These are phyloP conservation scores for Taphrorychus bicolor DNA, from an alignment of 2,888 invertebrate species.

Conservation along the genomic window DNA sequence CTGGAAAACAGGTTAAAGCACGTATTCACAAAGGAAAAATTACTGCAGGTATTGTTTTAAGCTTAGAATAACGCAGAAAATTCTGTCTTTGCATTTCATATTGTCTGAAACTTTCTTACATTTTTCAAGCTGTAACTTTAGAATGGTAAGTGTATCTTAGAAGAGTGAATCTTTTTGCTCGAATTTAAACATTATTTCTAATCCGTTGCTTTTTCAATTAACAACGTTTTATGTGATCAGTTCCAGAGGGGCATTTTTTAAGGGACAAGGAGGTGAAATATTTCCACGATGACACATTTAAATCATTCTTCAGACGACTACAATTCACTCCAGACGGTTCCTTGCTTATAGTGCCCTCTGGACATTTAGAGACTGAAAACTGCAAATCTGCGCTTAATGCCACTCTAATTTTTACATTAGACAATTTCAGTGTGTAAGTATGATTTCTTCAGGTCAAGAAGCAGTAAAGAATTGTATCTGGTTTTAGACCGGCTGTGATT, in stretches of 20 bases:
- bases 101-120: too few relatives aligned
- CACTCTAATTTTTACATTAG: constrained; percentile 55
- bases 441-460: not conserved
- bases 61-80: too few relatives aligned
- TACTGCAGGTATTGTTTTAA: constrained; percentile 22
- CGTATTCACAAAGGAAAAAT: constrained; percentile 68
- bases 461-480: not conserved
- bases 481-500: constrained; percentile 75
- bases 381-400: constrained; percentile 63
- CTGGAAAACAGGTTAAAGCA: constrained; percentile 71
- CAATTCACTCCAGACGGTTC: constrained; percentile 92
- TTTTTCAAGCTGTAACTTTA: too few relatives aligned
- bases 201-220: too few relatives aligned
- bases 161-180: too few relatives aligned
- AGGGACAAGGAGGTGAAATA: constrained; percentile 71
- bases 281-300: constrained; percentile 91
- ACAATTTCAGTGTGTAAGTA: constrained; percentile 53
- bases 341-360: constrained; percentile 90
- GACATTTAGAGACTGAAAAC: constrained; percentile 77
- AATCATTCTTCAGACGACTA: constrained; percentile 91
- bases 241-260: constrained; percentile 66
- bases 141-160: too few relatives aligned
- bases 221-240: constrained; percentile 56
- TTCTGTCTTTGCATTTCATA: too few relatives aligned
- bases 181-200: too few relatives aligned